Evolutionary conservation across 2,888 invertebrate genomes (phyloP).

Genomic region (Ethmia dodecea): DNA sequence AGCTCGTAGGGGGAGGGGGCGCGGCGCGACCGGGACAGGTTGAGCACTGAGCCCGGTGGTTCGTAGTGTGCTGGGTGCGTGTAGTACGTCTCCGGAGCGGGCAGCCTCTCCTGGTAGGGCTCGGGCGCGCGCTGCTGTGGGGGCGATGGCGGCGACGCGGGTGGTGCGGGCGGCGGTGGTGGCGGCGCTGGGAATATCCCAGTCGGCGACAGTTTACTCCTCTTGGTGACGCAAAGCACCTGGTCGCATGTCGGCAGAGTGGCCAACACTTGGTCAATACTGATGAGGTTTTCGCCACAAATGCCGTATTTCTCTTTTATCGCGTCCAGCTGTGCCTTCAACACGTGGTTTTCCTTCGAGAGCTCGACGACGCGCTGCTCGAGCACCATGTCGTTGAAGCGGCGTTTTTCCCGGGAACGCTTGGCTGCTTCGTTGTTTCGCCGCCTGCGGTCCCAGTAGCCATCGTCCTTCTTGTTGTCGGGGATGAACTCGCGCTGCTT

Average conservation of each 20-base stretch:
- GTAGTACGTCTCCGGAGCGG: slow-evolving; percentile 67
- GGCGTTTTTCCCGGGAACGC: slow-evolving; percentile 95
- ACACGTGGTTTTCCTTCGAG: slow-evolving; percentile 95
- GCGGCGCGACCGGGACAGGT: slow-evolving; percentile 81
- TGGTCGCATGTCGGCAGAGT: slow-evolving; percentile 91
- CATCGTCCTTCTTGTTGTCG: slow-evolving; percentile 97
- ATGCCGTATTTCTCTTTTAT: slow-evolving; percentile 96
- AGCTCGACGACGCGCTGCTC: slow-evolving; percentile 96
- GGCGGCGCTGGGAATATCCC: slow-evolving; percentile 75
- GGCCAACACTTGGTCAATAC: slow-evolving; percentile 92
- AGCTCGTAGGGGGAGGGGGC: slow-evolving; percentile 89
- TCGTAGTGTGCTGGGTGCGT: slow-evolving; percentile 76
- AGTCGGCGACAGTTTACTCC: slow-evolving; percentile 71
- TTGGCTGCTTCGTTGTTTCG: slow-evolving; percentile 99
- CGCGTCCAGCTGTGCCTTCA: slow-evolving; percentile 94
- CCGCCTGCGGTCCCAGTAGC: slow-evolving; percentile 97
- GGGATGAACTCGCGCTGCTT: slow-evolving; percentile 98
- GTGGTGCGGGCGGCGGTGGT: slow-evolving; percentile 71
- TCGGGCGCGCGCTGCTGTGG: slow-evolving; percentile 76
- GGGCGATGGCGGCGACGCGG: slow-evolving; percentile 68
- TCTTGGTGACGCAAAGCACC: slow-evolving; percentile 89
- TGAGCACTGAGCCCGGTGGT: slow-evolving; percentile 82
- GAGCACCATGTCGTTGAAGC: slow-evolving; percentile 97
- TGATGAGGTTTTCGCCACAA: slow-evolving; percentile 90
- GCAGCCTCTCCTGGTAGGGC: slow-evolving; percentile 66